These are phyloP conservation scores for Dorcus hopei DNA, from an alignment of 2,888 invertebrate genomes.

Conservation along the genomic window DNA sequence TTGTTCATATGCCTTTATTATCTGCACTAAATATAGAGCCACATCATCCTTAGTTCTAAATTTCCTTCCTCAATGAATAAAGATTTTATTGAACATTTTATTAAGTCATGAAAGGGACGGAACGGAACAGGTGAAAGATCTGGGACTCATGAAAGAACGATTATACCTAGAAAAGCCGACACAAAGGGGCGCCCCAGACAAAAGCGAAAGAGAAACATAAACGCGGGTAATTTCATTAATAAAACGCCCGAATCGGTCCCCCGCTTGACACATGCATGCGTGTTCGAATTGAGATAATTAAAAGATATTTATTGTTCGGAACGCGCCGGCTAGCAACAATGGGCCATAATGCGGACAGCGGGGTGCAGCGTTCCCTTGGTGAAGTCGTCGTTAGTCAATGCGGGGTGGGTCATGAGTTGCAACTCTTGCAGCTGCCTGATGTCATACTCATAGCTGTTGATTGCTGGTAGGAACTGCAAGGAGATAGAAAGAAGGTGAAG, in stretches of 20 bases:
- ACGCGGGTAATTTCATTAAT: constrained; percentile 17
- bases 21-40: no score
- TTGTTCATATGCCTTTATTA: no score
- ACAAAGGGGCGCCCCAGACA: no score
- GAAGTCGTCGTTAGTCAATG: constrained; percentile 22
- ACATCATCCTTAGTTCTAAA: no score
- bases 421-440: constrained; percentile 28
- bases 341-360: constrained; percentile 38
- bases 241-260: constrained; percentile 11
- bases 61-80: no score
- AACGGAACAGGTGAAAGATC: no score
- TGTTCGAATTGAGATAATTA: constrained; percentile 38
- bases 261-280: neutral
- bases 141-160: no score
- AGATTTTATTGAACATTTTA: no score
- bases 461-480: neutral
- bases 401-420: constrained; percentile 26
- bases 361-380: constrained; percentile 31
- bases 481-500: neutral
- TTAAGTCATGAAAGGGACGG: no score
- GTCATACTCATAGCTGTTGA: constrained; percentile 14
- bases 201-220: constrained; percentile 2
- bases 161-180: no score
- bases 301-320: constrained; percentile 44
- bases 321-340: constrained; percentile 41